Conservation (phyloP, 2,797 vertebrate species). For the Microctenopoma lineatum region DNA sequence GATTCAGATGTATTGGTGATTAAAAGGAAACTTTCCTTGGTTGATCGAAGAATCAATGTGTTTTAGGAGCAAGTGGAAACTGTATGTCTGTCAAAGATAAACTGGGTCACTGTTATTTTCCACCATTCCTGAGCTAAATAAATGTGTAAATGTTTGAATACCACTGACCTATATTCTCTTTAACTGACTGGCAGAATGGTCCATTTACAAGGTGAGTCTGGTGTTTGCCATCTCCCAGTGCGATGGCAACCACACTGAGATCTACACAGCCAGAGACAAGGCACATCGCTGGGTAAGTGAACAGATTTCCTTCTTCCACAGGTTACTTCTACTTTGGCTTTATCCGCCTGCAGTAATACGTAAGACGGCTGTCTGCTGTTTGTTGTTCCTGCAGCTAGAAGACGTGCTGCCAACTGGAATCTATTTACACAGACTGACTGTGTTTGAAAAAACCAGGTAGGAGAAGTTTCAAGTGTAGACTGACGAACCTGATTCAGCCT, state of each 20-base stretch:
- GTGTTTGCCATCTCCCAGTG: slow-evolving; percentile 50
- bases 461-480: slow-evolving; percentile 17
- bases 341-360: slow-evolving; percentile 5
- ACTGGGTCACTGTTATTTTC: no score
- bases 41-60: no score
- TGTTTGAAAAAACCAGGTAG: slow-evolving; percentile 69
- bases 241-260: slow-evolving; percentile 46
- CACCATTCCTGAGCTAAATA: no score
- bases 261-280: slow-evolving; percentile 63
- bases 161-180: neutral
- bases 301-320: neutral
- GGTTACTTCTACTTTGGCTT: neutral
- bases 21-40: no score
- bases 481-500: neutral
- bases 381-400: slow-evolving; percentile 68
- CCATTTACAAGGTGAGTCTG: slow-evolving; percentile 68
- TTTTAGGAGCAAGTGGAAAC: no score
- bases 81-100: no score
- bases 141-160: no score
- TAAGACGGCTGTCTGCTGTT: slow-evolving; percentile 27
- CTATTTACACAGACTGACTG: slow-evolving; percentile 66
- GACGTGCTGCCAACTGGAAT: slow-evolving; percentile 14
- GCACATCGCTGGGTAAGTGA: slow-evolving; percentile 76
- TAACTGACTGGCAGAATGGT: slow-evolving; percentile 72
- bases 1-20: no score